Evolutionary conservation across 1,140 invertebrate genomes (phyloP).

Genomic region (Scaptodrosophila lebanonensis): DNA sequence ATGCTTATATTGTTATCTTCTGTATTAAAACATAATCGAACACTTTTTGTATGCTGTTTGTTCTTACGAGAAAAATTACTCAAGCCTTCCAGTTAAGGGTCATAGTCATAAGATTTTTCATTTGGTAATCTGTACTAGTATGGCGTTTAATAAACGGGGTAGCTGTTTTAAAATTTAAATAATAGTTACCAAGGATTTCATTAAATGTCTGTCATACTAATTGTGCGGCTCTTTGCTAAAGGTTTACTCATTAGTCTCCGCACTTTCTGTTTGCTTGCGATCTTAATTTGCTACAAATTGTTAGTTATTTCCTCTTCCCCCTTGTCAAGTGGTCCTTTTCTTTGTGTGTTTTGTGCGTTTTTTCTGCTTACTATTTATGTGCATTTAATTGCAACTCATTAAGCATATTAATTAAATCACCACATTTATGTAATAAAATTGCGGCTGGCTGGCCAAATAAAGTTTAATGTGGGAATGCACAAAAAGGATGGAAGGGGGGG

Average conservation of each 20-base stretch:
- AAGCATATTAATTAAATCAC: conserved; percentile 69
- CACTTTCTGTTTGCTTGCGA: conserved; percentile 28
- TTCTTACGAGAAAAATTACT: too few relatives aligned
- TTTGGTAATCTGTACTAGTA: too few relatives aligned
- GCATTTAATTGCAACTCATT: conserved; percentile 67
- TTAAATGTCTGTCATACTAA: conserved; percentile 28
- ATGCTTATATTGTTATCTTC: too few relatives aligned
- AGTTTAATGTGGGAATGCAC: background rate
- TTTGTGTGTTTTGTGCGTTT: conserved; percentile 24
- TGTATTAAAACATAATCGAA: too few relatives aligned
- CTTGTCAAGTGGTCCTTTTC: conserved; percentile 22
- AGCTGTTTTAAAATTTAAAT: too few relatives aligned
- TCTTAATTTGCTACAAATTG: conserved; percentile 52
- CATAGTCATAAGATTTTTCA: too few relatives aligned
- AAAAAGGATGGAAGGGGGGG: background rate
- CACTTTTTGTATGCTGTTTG: too few relatives aligned
- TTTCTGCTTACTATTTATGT: conserved; percentile 32
- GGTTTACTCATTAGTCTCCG: conserved; percentile 2
- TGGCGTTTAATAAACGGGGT: too few relatives aligned
- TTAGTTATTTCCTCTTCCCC: conserved; percentile 55
- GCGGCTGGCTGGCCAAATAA: conserved; percentile 1
- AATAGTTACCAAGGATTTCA: too few relatives aligned
- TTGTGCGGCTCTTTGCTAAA: too few relatives aligned
- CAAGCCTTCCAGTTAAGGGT: too few relatives aligned
- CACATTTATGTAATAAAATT: conserved; percentile 66